Conservation (phyloP, 2,113 vertebrate genomes). For the Sander lucioperca region DNA sequence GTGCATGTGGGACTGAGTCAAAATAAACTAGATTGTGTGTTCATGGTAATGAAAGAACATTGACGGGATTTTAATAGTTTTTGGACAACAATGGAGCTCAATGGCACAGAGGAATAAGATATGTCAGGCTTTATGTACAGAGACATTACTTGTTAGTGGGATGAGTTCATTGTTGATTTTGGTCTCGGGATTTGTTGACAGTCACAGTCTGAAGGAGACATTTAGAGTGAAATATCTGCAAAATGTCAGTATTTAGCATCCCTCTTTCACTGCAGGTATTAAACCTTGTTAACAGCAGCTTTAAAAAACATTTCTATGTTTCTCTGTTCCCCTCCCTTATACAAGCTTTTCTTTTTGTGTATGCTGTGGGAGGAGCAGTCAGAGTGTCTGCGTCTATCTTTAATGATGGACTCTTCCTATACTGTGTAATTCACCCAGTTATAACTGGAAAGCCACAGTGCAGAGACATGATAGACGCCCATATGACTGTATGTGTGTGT, state of each 20-base stretch:
- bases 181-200: background rate
- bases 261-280: background rate
- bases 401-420: conserved; percentile 77
- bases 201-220: background rate
- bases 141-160: background rate
- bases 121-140: background rate
- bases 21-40: no score
- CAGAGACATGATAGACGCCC: conserved; percentile 50
- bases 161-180: background rate
- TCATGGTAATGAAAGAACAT: no score
- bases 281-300: background rate
- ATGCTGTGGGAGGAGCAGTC: conserved; percentile 38
- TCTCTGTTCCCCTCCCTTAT: background rate
- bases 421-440: conserved; percentile 79
- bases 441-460: conserved; percentile 78
- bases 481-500: conserved; percentile 1
- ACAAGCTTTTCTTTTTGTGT: conserved; percentile 26
- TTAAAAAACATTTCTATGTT: background rate
- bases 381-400: conserved; percentile 55
- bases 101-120: background rate
- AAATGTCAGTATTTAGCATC: background rate
- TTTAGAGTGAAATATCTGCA: background rate
- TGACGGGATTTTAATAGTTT: no score
- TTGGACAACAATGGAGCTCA: background rate
- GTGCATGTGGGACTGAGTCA: no score